Percentiles rank a stretch among this genome's conserved stretches.
Conservation (phyloP, 2,888 invertebrate genomes). For the Panorpa germanica region DNA sequence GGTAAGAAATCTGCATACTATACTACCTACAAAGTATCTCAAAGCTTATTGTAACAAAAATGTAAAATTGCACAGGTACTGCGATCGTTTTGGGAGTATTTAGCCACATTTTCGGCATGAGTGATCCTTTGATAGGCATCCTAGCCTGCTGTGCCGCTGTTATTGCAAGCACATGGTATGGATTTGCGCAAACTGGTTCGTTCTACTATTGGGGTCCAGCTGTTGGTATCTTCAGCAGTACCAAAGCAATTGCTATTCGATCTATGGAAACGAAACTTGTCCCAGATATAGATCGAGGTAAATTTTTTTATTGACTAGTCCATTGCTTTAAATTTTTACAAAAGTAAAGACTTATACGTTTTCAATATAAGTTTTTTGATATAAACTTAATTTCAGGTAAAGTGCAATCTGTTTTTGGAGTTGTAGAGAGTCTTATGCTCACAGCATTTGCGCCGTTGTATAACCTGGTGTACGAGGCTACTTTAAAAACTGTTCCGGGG, state of each 20-base stretch:
- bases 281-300: constrained; percentile 32
- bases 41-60: constrained; percentile 6
- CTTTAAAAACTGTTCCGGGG: constrained; percentile 18
- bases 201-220: constrained; percentile 31
- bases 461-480: constrained; percentile 18
- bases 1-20: constrained; percentile 17
- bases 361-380: constrained; percentile 4
- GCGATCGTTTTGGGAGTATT: constrained; percentile 28
- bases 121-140: constrained; percentile 29
- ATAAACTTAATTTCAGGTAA: constrained; percentile 21
- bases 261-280: constrained; percentile 36
- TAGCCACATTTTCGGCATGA: constrained; percentile 24
- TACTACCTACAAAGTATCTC: not conserved
- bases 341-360: not conserved
- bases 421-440: constrained; percentile 19
- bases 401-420: constrained; percentile 23
- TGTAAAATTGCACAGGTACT: constrained; percentile 21
- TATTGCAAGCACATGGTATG: constrained; percentile 29
- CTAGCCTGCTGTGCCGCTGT: constrained; percentile 32
- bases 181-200: constrained; percentile 25
- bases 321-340: not conserved
- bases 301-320: constrained; percentile 13
- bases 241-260: constrained; percentile 33
- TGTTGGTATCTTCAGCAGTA: constrained; percentile 32
- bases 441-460: constrained; percentile 20